Base-by-base conservation (phyloP, 2,113 vertebrate species). In the Asarcornis scutulata region DNA sequence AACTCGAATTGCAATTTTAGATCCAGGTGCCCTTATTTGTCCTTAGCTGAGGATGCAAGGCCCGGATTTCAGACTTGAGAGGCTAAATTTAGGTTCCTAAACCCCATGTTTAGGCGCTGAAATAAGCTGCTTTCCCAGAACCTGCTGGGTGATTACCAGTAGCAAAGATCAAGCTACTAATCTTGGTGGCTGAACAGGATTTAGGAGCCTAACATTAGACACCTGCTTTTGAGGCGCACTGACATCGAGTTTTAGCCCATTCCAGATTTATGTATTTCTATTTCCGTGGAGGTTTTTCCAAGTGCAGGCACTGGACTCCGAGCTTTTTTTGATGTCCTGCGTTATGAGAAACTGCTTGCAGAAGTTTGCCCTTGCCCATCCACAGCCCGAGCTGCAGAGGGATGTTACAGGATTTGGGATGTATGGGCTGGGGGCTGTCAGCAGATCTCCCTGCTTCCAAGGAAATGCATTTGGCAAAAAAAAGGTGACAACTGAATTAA, bases 81-180 rank as follows among this genome's bases (percentile, higher is more conserved):
- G 21, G 22, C 29, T 88, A 91, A 93, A 93, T 89, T 76, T 74
- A 80, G 46, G 46, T 60, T 91, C 48, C 67, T 63, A 86, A 94
- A 77, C 36, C 55, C 36, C 78, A 46, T 32, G 76, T 84, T 95
- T 87, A 79, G 4, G 26, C 76, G 38, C 34, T 62, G 88, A 86
- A 95, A 95, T 64, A 88, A 94, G 26, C 46, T 86, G 4, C 91
- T 95, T 92, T 78, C 64, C 42, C 63, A 66, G 40, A 92, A 91
- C 9, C 18, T 79, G 13, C 55, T 48, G 55, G 63, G 34, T 4
- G 18, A 89, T 89, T 93, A 93, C 89, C 29, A 77, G 82, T 77
- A 74, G 72, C 87, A 91, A 88, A 96, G 75, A 95, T 80, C 59
- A 91, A 94, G 59, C 85, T 88, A 77, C 89, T 88, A 89, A 94